These are phyloP conservation scores for Brenthis ino DNA, from an alignment of 2,888 invertebrate species.

Conservation along the genomic window DNA sequence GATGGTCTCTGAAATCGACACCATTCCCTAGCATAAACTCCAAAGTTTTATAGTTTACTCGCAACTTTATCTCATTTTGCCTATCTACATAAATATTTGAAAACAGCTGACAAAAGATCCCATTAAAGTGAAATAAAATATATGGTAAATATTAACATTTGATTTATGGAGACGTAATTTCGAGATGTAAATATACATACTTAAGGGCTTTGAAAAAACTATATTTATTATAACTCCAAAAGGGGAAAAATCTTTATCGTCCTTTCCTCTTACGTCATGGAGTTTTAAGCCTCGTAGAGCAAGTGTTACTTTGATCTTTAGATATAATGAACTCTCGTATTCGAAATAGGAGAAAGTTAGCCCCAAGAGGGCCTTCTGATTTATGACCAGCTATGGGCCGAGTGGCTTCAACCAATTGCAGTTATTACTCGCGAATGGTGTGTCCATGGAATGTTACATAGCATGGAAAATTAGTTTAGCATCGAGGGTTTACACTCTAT, in stretches of 20 bases:
- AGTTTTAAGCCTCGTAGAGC: conserved; percentile 38
- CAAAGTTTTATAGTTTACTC: conserved; percentile 9
- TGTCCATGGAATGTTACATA: neutral
- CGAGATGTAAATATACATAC: conserved; percentile 24
- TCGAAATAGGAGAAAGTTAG: conserved; percentile 38
- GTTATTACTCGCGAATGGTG: conserved; percentile 20
- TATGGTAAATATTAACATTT: conserved; percentile 27
- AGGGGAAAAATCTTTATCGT: conserved; percentile 34
- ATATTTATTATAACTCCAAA: conserved; percentile 35
- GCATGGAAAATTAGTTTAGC: neutral
- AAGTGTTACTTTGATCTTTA: conserved; percentile 42
- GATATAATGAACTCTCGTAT: conserved; percentile 39
- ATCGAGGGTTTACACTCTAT: too few relatives aligned
- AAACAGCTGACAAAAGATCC: conserved; percentile 6
- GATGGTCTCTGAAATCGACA: conserved; percentile 6
- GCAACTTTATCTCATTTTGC: conserved; percentile 4
- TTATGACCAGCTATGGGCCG: conserved; percentile 24
- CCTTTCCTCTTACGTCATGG: conserved; percentile 34
- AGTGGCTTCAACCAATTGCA: conserved; percentile 25
- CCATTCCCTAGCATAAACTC: neutral
- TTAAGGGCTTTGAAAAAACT: conserved; percentile 37
- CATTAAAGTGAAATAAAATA: conserved; percentile 23
- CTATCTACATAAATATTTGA: conserved; percentile 18
- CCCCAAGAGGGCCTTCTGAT: conserved; percentile 28
- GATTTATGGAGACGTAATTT: conserved; percentile 23